Conservation (phyloP, 2,113 vertebrate species). For the Neodontobutis hainanensis region DNA sequence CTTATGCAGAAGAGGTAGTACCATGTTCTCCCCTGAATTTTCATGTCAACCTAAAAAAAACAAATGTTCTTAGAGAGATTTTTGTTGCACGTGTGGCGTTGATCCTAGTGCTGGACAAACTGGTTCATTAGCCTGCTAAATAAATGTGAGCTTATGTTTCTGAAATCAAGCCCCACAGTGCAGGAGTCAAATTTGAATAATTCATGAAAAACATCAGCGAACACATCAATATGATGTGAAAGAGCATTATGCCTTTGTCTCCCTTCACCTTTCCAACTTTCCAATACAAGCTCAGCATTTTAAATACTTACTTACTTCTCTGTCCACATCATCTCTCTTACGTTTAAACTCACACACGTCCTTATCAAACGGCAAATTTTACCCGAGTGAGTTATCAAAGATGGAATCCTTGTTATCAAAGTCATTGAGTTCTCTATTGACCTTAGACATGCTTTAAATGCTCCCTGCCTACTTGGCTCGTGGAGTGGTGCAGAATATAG, state of each 20-base stretch:
- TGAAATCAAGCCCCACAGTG: conserved; percentile 9
- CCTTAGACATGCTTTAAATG: conserved; percentile 63
- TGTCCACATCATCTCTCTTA: conserved; percentile 18
- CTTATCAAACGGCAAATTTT: conserved; percentile 43
- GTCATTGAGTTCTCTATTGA: conserved; percentile 53
- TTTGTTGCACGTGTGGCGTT: not conserved
- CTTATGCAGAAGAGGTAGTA: conserved; percentile 6
- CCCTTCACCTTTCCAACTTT: conserved; percentile 25
- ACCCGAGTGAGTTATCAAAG: conserved; percentile 50
- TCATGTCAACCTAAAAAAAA: conserved; percentile 11
- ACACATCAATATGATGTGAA: conserved; percentile 2
- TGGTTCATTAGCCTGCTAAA: conserved; percentile 36
- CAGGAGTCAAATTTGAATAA: conserved; percentile 45
- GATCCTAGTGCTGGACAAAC: conserved; percentile 11
- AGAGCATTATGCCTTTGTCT: conserved; percentile 23
- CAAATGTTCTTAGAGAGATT: conserved; percentile 28
- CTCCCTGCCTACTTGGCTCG: conserved; percentile 45
- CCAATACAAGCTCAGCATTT: conserved; percentile 10
- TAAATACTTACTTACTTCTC: conserved; percentile 18
- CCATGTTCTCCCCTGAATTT: conserved; percentile 16
- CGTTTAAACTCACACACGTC: conserved; percentile 17
- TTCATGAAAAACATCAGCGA: conserved; percentile 47
- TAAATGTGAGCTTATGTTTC: conserved; percentile 24
- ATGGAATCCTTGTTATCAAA: conserved; percentile 62
- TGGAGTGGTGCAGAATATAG: conserved; percentile 47